Percentiles rank a stretch among this genome's conserved stretches.
These are phyloP conservation scores for Eclectus roratus DNA, from an alignment of 2,113 vertebrate genomes.

Conservation along the genomic window DNA sequence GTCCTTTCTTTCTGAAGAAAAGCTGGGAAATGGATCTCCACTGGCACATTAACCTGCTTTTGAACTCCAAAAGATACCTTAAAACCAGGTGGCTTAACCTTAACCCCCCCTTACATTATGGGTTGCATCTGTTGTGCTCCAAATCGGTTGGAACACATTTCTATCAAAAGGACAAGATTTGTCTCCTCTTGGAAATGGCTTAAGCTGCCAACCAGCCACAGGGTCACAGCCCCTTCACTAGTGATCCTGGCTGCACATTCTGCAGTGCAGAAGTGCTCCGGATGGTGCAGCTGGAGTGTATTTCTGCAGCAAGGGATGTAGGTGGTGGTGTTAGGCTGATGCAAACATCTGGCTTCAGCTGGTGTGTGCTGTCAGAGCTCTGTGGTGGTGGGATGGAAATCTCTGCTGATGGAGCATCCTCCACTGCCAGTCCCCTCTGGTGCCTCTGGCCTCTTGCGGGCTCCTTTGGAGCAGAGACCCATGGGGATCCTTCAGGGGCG, in stretches of 20 bases:
- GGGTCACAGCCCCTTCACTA: background rate
- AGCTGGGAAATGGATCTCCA: background rate
- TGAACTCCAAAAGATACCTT: background rate
- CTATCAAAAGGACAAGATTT: background rate
- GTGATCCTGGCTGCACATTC: background rate
- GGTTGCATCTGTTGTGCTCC: background rate
- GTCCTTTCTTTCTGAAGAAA: background rate
- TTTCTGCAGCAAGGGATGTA: background rate
- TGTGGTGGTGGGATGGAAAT: background rate
- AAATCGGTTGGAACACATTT: background rate
- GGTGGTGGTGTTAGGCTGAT: background rate
- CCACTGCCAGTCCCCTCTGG: background rate
- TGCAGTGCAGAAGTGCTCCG: accelerated
- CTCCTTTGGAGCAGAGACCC: background rate
- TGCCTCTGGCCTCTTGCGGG: background rate
- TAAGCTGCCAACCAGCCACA: background rate
- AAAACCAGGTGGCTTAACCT: background rate
- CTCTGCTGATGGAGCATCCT: background rate
- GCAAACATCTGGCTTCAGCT: background rate
- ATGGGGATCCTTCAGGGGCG: background rate
- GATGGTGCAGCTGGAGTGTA: accelerated
- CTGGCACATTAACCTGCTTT: background rate
- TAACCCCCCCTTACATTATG: background rate
- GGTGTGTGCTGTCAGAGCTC: background rate
- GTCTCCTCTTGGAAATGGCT: background rate